These are phyloP conservation scores for Nothocercus nigrocapillus DNA, from an alignment of 2,113 vertebrate species.

Conservation along the genomic window DNA sequence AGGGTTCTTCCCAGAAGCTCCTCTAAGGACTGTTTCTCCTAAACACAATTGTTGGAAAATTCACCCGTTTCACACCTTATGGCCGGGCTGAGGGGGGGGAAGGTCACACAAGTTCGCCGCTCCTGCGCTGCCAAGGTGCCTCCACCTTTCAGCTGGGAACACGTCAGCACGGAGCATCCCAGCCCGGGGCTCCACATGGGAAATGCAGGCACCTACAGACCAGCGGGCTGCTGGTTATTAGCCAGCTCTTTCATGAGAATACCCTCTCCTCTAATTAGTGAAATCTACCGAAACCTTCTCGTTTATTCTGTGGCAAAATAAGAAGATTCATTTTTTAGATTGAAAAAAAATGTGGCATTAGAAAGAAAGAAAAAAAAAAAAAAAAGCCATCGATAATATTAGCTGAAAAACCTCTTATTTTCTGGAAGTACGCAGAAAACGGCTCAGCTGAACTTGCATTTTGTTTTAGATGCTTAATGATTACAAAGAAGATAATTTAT, in stretches of 20 bases:
- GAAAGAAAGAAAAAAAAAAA: background rate
- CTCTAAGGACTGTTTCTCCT: conserved; percentile 78
- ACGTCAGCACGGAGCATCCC: conserved; percentile 15
- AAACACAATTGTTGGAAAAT: conserved; percentile 60
- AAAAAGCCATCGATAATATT: conserved; percentile 52
- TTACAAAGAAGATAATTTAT: conserved; percentile 86
- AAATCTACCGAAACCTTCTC: conserved; percentile 10
- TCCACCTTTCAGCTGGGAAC: background rate
- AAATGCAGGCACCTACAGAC: conserved; percentile 40
- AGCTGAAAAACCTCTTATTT: conserved; percentile 68
- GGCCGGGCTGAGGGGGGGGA: background rate
- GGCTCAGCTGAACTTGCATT: conserved; percentile 78
- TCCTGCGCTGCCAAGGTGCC: conserved; percentile 35
- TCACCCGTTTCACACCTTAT: conserved; percentile 36
- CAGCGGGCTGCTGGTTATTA: conserved; percentile 37
- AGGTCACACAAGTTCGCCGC: conserved; percentile 46
- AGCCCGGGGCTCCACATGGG: background rate
- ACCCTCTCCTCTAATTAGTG: conserved; percentile 37
- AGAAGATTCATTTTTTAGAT: conserved; percentile 13
- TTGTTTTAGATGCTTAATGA: conserved; percentile 83
- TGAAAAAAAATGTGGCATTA: background rate
- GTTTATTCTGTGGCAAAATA: conserved; percentile 1
- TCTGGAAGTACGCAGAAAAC: conserved; percentile 67
- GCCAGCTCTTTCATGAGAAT: conserved; percentile 35
- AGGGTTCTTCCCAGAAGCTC: conserved; percentile 83